Evolutionary conservation across 2,113 vertebrate genomes (phyloP), one percentile per base, ranked within the genome.

Genomic region (Puntigrus tetrazona): DNA sequence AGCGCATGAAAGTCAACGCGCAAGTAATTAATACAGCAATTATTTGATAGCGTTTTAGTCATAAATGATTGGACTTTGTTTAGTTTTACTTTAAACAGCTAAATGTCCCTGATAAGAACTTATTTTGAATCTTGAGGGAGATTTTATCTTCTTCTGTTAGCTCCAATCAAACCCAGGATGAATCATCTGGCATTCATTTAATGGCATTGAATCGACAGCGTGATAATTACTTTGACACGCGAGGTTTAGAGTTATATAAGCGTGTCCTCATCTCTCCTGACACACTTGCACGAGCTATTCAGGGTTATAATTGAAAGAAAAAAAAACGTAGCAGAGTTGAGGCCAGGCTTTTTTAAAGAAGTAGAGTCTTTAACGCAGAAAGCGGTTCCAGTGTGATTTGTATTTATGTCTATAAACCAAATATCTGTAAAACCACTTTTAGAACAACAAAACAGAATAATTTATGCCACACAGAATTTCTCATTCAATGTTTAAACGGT

Each of bases 41-140:
- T 8, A 22, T 9, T 55, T 22, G 22, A 7, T 6, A 20, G 50
- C 18, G 20, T 52, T 50, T 20, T 52, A 34, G 20, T 69, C 65
- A 70, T 70, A 70, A 70, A 70, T 70, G 67, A 41, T 25, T 41
- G 36, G 20, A 41, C 67, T 70, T 70, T 38, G 20, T 38, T 38
- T 41, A 11, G 9, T 22, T 38, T 34, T 63, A 67, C 41, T 10
- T 34, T 9, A 9, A 41, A n/a, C 36, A n/a, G 34, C 18, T 69
- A 67, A 18, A 20, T 9, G 14, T 72, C 22, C 67, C 5, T 22
- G 67, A 70, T 38, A 38, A 38, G 34, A 70, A 70, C 11, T 22
- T 41, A 7, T 70, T 70, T 41, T 43, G 36, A 41, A 72, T 70
- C 18, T n/a, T 41, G 10, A 41, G 2, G 67, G 1, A n/a, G 36